Base-by-base conservation (phyloP, 1,140 invertebrate genomes). In the Drosophila gunungcola region DNA sequence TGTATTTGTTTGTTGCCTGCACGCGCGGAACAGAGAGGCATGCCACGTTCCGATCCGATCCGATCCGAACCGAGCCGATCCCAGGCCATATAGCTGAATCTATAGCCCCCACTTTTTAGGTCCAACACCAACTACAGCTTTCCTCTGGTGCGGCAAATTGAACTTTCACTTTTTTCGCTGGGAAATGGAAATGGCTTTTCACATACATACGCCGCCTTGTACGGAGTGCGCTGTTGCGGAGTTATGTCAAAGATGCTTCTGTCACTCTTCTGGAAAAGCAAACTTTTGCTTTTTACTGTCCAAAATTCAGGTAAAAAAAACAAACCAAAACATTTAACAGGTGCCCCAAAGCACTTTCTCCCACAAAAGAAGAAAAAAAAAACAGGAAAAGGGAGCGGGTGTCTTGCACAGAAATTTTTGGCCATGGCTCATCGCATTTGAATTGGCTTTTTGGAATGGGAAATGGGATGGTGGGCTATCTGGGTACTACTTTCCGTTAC, bases 131-230 rank as follows among this genome's bases (percentile, higher is more conserved):
- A 32, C 36, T 12, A 42, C 43, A 62, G 79, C 79, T 86, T 83
- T 83, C 70, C 76, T 83, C 84, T 55, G 42, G 36, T 16, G n/a
- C 52, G 27, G 69, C 60, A 77, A 88, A 82, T 83, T 86, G 83
- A 88, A 88, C 83, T 88, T 88, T 88, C 83, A 88, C 83, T 88
- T 88, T 86, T 51, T 75, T 32, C 16, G 46, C 51, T 73, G 68
- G 64, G 45, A 68, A 68, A 65, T 68, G 60, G 52, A 70, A 84
- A 84, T 79, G 64, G 75, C 63, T 78, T 83, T 83, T 53, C 73
- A 58, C 60, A 11, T 78, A 53, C 60, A 11, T 72, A 60, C 63
- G 63, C 75, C 58, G 63, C 75, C 58, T 74, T 78, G 32, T 73
- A 73, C 32, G 73, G 48, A 25, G 68, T 46, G 58, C 21, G 21